Evolutionary conservation across 2,797 vertebrate species (phyloP).

Genomic region (Synaphobranchus kaupii): DNA sequence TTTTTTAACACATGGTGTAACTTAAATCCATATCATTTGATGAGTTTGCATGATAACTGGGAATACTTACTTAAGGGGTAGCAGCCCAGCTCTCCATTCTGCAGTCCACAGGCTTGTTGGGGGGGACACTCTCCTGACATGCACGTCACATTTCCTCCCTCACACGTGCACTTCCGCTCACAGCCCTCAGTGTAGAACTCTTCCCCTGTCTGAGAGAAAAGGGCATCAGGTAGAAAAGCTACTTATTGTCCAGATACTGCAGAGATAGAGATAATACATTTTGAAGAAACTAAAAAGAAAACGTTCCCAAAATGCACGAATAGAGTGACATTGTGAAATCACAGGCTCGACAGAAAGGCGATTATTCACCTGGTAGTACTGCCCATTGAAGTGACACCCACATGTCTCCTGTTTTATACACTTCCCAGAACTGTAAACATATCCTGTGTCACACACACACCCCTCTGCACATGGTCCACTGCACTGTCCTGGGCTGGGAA

Average conservation of each 20-base stretch:
- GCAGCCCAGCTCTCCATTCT: constrained; percentile 70
- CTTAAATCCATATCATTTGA: background rate
- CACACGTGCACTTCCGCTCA: constrained; percentile 67
- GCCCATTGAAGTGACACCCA: constrained; percentile 65
- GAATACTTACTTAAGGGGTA: constrained; percentile 67
- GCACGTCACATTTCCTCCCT: constrained; percentile 59
- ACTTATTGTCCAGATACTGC: background rate
- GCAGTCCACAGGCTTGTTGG: constrained; percentile 65
- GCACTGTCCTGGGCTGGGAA: constrained; percentile 52
- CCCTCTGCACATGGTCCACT: constrained; percentile 64
- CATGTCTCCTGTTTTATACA: constrained; percentile 63
- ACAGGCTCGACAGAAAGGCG: background rate
- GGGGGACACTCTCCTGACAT: constrained; percentile 59
- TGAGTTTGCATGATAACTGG: background rate
- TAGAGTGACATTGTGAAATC: background rate
- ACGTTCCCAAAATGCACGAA: background rate
- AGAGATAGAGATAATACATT: background rate
- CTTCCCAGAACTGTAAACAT: constrained; percentile 67
- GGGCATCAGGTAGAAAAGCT: background rate
- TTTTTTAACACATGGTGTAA: background rate
- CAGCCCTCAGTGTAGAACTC: constrained; percentile 74
- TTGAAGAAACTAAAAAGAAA: background rate
- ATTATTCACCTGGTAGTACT: constrained; percentile 66
- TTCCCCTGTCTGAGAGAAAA: constrained; percentile 66
- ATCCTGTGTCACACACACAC: constrained; percentile 71